phyloP scores from a whole-genome alignment of 2,113 vertebrate genomes.

The Protomyctophum bolini region DNA sequence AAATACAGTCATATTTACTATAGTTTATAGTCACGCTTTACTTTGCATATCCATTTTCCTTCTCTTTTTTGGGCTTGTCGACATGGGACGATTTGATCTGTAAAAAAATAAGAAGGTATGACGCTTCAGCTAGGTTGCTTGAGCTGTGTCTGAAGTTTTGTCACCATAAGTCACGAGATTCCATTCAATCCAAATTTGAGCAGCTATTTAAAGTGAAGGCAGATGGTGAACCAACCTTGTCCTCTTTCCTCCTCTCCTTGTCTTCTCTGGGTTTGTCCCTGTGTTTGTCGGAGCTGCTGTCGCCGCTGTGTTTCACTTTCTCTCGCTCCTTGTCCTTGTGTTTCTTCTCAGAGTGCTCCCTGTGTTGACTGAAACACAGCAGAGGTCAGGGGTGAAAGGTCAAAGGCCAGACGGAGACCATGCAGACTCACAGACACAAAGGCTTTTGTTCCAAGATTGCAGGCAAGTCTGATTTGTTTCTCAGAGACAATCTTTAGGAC shows the following conservation, averaged over 20 bases:
- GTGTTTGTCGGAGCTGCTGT: slow-evolving; percentile 83
- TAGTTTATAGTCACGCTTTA: slow-evolving; percentile 60
- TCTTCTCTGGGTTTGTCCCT: slow-evolving; percentile 87
- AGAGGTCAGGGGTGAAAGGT: slow-evolving; percentile 45
- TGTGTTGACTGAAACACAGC: slow-evolving; percentile 85
- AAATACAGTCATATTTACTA: not conserved
- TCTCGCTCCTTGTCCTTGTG: slow-evolving; percentile 89
- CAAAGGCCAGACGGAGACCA: slow-evolving; percentile 23
- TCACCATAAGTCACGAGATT: not conserved
- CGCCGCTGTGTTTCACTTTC: slow-evolving; percentile 83
- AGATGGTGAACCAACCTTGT: slow-evolving; percentile 81
- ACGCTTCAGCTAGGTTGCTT: not conserved
- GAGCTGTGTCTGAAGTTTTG: too few species aligned
- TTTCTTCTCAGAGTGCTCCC: slow-evolving; percentile 94
- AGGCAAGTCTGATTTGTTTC: too few species aligned
- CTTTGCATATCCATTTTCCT: slow-evolving; percentile 95
- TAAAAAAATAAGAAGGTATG: slow-evolving; percentile 35
- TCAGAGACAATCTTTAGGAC: too few species aligned
- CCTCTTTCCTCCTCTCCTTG: slow-evolving; percentile 92
- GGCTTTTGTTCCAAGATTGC: not conserved
- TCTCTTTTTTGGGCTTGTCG: slow-evolving; percentile 91
- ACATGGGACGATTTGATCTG: slow-evolving; percentile 83
- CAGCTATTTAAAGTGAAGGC: not conserved
- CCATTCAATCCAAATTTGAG: not conserved
- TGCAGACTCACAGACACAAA: slow-evolving; percentile 20